Base-by-base conservation (phyloP, 2,888 invertebrate species). In the Cerastis rubricosa region DNA sequence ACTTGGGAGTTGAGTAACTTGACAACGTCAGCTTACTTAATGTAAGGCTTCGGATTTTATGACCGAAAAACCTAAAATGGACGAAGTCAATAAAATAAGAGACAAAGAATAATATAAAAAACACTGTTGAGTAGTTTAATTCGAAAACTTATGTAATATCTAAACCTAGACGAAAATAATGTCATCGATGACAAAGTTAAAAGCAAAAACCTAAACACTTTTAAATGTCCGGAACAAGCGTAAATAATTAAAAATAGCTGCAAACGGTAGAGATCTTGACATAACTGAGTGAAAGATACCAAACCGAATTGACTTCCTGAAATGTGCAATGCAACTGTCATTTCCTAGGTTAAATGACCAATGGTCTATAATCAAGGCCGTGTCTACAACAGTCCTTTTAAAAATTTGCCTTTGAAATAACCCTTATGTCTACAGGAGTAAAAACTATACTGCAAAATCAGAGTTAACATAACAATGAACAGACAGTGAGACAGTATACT, bases 291-390 rank as follows among this genome's bases (percentile, higher is more conserved):
- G 86, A 89, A 89, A 91, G 89, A 90, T 29, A 84, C 82, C 85
- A 74, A 78, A 81, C 71, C 84, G 19, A 89, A 90, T 89, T 49
- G 74, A 88, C 85, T 92, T 92, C 92, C 91, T 90, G 79, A 75
- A 86, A 78, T 43, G 75, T 47, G 72, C 68, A 82, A 83, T 81
- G 80, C 73, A 75, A 79, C 80, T 85, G 86, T 74, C 75, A 85
- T 89, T 92, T 92, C 91, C 91, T 90, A 89, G 73, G 61, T 78
- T 74, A 71, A 69, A 63, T 78, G 73, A 80, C 82, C 64, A 73
- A 74, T 68, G 49, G 71, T 78, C 51, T 80, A 63, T 43, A 64
- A 35, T 76, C 88, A 88, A 88, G 89, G 90, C 84, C 80, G 63
- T 54, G 47, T 54, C 25, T 63, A 54, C 29, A 35, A 69, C 64